Evolutionary conservation across 2,113 vertebrate genomes (phyloP).

Genomic region (Oncorhynchus clarkii): DNA sequence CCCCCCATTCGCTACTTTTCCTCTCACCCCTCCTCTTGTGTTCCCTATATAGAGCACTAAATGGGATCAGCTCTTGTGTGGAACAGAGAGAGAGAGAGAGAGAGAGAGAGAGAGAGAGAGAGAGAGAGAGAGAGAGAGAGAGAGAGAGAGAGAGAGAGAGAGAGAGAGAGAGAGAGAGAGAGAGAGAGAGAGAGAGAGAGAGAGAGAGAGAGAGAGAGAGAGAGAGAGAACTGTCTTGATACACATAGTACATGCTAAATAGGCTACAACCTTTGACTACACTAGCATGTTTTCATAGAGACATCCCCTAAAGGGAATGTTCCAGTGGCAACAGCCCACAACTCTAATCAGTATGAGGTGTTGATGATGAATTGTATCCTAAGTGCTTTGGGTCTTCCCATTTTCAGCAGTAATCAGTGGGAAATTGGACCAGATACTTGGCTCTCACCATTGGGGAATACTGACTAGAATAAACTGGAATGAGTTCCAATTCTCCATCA

Average conservation of each 20-base stretch:
- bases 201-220: no score
- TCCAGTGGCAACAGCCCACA: not conserved
- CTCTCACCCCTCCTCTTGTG: not conserved
- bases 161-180: no score
- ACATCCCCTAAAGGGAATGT: not conserved
- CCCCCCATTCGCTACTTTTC: not conserved
- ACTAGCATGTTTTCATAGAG: not conserved
- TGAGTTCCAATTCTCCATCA: not conserved
- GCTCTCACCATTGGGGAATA: not conserved
- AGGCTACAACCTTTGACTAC: not conserved
- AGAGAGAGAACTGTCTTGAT: no score
- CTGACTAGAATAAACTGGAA: not conserved
- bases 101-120: no score
- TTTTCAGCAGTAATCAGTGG: slow-evolving; percentile 1
- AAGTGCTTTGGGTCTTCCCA: not conserved
- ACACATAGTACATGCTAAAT: no score
- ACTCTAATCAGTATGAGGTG: not conserved
- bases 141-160: not conserved
- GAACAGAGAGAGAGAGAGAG: not conserved
- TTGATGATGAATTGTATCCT: not conserved
- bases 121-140: not conserved
- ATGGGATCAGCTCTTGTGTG: not conserved
- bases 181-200: not conserved
- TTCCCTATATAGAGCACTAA: not conserved
- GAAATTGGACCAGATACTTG: slow-evolving; percentile 1